Base-by-base conservation (phyloP, 2,113 vertebrate species). In the Sebastes schlegelii region DNA sequence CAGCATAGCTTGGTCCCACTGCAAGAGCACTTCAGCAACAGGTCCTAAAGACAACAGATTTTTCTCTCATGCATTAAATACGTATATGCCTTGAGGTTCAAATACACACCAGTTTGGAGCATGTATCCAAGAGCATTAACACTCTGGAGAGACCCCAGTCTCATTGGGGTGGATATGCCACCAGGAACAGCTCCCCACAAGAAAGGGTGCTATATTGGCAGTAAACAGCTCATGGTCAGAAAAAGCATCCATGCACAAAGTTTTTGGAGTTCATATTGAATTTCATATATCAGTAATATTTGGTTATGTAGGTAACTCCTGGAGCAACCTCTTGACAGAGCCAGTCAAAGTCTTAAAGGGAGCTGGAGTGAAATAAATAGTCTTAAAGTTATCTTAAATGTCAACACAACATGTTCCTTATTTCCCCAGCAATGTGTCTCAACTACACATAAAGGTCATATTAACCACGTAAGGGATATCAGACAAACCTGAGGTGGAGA, bases 21-120 rank as follows among this genome's bases (percentile, higher is more conserved):
- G 83, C 70, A 79, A 88, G 60, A 84, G 70, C 66, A 83, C 66
- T 83, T 72, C 67, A 79, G 82, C 57, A 89, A 72, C 83, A 81
- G 66, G 71, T 87, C 70, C 60, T 86, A 87, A 82, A 86, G 79
- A 64, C 40, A 5, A 71, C 43, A 66, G 34, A 85, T 74, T 79
- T 75, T 48, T 74, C 9, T 75, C 19, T 62, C 42, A 14, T 67
- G 65, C 45, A 66, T 84, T 62, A 58, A 71, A 86, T 77, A 66
- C 4, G 17, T 3, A 13, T 6, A 10, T 58, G 48, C 21, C 62
- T 46, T 40, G 8, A 46, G 17, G 16, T 46, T 73, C 8, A 49
- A 52, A 63, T 42, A 26, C 23, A 23, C 9, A 34, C 6, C 26
- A 34, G 49, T 78, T 77, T 26, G 43, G 51, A 19, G n/a, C 34